Conservation (phyloP, 2,888 invertebrate species). For the Troilus luridus region DNA sequence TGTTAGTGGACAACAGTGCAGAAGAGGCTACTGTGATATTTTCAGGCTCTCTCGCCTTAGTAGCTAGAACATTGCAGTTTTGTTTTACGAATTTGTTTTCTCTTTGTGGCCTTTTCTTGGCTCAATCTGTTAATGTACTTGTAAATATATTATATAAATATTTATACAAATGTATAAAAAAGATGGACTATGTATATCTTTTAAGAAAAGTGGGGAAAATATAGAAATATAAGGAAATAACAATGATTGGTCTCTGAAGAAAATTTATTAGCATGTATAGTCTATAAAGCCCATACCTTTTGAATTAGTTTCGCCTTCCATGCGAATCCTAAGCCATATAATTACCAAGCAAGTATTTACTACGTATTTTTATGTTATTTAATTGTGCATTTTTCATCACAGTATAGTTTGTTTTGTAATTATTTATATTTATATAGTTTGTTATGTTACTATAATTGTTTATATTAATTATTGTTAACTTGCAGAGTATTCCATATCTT, state of each 20-base stretch:
- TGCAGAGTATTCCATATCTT: slow-evolving; percentile 33
- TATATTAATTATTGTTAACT: slow-evolving; percentile 57
- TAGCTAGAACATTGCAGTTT: slow-evolving; percentile 52
- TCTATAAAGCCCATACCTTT: not conserved
- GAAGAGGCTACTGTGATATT: slow-evolving; percentile 58
- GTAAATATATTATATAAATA: slow-evolving; percentile 42
- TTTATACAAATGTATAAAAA: slow-evolving; percentile 29
- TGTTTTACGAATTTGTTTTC: slow-evolving; percentile 33
- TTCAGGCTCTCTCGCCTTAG: slow-evolving; percentile 56
- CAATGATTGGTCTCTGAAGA: not conserved
- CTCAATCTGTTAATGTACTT: slow-evolving; percentile 48
- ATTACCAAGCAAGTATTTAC: slow-evolving; percentile 56
- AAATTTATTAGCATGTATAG: slow-evolving; percentile 21
- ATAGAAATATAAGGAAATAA: slow-evolving; percentile 6
- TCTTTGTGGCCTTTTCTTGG: slow-evolving; percentile 52
- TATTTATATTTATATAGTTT: slow-evolving; percentile 57
- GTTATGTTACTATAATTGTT: slow-evolving; percentile 56
- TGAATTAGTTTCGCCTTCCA: not conserved
- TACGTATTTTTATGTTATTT: slow-evolving; percentile 48
- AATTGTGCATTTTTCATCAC: slow-evolving; percentile 41
- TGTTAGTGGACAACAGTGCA: slow-evolving; percentile 43
- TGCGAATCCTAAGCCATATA: slow-evolving; percentile 41
- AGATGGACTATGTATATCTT: slow-evolving; percentile 42
- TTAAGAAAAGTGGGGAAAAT: slow-evolving; percentile 24
- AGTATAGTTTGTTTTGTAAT: slow-evolving; percentile 53